phyloP scores from a whole-genome alignment of 1,140 invertebrate genomes.

The Drosophila lacertosa region DNA sequence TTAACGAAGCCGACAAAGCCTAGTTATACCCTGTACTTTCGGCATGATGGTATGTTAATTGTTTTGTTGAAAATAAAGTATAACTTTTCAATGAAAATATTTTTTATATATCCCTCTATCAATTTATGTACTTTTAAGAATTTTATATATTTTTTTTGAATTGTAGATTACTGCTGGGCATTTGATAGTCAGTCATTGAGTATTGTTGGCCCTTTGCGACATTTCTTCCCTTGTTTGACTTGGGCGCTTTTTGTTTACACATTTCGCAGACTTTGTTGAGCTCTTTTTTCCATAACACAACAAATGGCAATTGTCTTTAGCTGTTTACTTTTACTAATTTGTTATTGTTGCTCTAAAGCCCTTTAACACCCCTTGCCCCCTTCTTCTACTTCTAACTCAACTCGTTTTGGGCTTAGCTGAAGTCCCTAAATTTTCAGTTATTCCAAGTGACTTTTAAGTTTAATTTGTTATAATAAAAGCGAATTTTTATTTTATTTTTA shows the following conservation, averaged over 20 bases:
- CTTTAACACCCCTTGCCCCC: not conserved
- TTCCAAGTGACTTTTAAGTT: slow-evolving; percentile 1
- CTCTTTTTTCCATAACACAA: slow-evolving; percentile 18
- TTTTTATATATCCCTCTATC: too few relatives aligned
- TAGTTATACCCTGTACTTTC: not conserved
- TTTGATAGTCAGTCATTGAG: not conserved
- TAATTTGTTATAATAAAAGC: slow-evolving; percentile 58
- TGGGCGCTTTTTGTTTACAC: slow-evolving; percentile 34
- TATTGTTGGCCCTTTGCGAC: slow-evolving; percentile 3
- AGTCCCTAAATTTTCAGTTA: slow-evolving; percentile 16
- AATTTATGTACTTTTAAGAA: too few relatives aligned
- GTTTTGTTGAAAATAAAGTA: not conserved
- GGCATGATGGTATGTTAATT: too few relatives aligned
- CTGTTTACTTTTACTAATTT: slow-evolving; percentile 44
- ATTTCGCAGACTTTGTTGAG: slow-evolving; percentile 23
- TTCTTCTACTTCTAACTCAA: slow-evolving; percentile 9
- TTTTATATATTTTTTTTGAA: too few relatives aligned
- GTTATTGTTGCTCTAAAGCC: slow-evolving; percentile 20
- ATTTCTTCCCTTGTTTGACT: slow-evolving; percentile 18
- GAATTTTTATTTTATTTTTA: slow-evolving; percentile 46
- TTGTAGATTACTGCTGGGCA: slow-evolving; percentile 10
- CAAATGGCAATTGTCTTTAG: slow-evolving; percentile 43
- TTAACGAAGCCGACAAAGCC: slow-evolving; percentile 23
- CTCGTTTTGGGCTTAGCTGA: not conserved
- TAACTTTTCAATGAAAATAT: too few relatives aligned